phyloP scores from a whole-genome alignment of 2,113 vertebrate genomes.

The Thermophis baileyi region DNA sequence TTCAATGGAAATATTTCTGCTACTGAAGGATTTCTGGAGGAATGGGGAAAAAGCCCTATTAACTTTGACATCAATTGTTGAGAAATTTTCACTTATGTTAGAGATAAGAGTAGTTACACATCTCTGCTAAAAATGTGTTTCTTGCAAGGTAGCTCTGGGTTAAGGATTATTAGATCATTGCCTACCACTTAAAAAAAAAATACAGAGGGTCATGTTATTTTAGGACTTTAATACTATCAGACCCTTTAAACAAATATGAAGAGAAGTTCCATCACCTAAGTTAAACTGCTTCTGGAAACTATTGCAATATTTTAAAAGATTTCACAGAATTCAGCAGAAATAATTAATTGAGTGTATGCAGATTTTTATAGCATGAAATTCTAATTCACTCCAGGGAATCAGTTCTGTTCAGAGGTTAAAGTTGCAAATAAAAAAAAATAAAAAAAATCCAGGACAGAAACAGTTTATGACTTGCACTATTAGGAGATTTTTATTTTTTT shows the following conservation, averaged over 20 bases:
- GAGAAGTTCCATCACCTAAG: background rate
- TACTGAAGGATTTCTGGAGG: background rate
- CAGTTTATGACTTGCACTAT: background rate
- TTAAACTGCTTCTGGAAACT: background rate
- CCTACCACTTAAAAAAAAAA: background rate
- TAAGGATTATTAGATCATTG: background rate
- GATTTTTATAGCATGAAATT: background rate
- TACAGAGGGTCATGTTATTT: background rate
- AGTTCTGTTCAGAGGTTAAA: slow-evolving; percentile 19
- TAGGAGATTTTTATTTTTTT: background rate
- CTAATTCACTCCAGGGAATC: rapidly evolving
- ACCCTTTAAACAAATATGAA: background rate
- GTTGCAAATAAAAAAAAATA: background rate
- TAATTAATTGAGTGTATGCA: rapidly evolving
- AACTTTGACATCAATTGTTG: background rate
- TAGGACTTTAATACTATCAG: background rate
- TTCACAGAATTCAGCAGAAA: background rate
- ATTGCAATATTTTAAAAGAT: background rate
- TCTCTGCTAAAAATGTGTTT: background rate
- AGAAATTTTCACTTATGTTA: background rate
- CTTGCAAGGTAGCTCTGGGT: too few species aligned
- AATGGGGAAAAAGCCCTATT: background rate
- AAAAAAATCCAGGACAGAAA: background rate
- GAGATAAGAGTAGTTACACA: background rate
- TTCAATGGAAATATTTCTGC: background rate